Base-by-base conservation (phyloP, 2,888 invertebrate genomes). In the Herminia tarsipennalis region DNA sequence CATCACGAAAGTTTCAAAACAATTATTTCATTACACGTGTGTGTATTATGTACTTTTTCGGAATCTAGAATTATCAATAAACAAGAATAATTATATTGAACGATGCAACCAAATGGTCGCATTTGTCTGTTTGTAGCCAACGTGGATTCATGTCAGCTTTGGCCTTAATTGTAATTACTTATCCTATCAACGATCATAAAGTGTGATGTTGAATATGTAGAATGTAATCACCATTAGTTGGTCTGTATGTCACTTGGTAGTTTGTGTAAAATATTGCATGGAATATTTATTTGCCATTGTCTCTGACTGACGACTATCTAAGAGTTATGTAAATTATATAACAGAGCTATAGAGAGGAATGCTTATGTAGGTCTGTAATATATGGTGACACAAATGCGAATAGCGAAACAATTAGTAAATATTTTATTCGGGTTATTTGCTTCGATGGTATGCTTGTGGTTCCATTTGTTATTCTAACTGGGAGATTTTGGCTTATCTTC, bases 231-330 rank as follows among this genome's bases (percentile, higher is more conserved):
- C 39, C 37, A 48, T 56, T 44, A 45, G 41, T 21, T 45, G 35
- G 37, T 41, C 14, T 54, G 34, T 46, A 53, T 45, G 45, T 32
- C 21, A 48, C 29, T 42, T 48, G 24, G 44, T 47, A 36, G 38
- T 49, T 63, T 51, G 47, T 29, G 27, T 54, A 50, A 39, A 62
- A 42, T 45, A 44, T 46, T 24, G 45, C 39, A 38, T 29, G 33
- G 30, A 51, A 44, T 53, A 56, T 66, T 61, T 62, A 47, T 61
- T 46, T 42, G 48, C 49, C 44, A 53, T 62, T 62, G 66, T 62
- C 42, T 35, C 34, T 47, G 46, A 39, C 33, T 43, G 63, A 42
- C 42, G 62, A 65, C 52, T 45, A 52, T 50, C 38, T 47, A 43
- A 48, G 62, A 47, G 34, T 53, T 47, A 50, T 35, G 29, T 40